Conservation (phyloP, 2,113 vertebrate genomes). For the Pachyramphus minor region DNA sequence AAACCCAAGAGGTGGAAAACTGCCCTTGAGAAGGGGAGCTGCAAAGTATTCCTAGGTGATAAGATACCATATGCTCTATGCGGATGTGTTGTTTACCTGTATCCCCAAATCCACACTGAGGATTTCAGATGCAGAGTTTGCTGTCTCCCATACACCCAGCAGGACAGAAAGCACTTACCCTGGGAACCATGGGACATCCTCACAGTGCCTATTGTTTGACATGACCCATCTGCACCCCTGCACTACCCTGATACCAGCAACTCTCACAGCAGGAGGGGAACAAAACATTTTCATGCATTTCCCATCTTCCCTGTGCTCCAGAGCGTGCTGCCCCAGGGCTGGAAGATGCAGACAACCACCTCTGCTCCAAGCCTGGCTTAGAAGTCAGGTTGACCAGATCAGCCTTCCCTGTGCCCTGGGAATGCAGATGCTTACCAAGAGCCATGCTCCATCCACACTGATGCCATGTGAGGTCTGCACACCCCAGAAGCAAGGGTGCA, state of each 20-base stretch:
- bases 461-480: neutral
- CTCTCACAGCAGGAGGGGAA: neutral
- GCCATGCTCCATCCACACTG: neutral
- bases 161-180: neutral
- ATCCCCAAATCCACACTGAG: fast-evolving
- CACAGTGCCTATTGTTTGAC: neutral
- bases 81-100: neutral
- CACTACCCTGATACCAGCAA: neutral
- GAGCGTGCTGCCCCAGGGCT: fast-evolving
- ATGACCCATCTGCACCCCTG: neutral
- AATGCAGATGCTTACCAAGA: neutral
- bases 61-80: fast-evolving
- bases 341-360: neutral
- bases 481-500: fast-evolving
- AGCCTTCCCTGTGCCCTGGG: neutral
- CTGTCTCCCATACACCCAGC: neutral
- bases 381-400: neutral
- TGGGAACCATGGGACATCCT: neutral
- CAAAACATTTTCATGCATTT: neutral
- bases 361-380: neutral
- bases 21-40: neutral
- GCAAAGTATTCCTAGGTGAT: neutral
- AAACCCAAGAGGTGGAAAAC: neutral
- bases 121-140: neutral
- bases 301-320: neutral